These are phyloP conservation scores for Dicyrtomina minuta DNA, from an alignment of 2,888 invertebrate species.

Conservation along the genomic window DNA sequence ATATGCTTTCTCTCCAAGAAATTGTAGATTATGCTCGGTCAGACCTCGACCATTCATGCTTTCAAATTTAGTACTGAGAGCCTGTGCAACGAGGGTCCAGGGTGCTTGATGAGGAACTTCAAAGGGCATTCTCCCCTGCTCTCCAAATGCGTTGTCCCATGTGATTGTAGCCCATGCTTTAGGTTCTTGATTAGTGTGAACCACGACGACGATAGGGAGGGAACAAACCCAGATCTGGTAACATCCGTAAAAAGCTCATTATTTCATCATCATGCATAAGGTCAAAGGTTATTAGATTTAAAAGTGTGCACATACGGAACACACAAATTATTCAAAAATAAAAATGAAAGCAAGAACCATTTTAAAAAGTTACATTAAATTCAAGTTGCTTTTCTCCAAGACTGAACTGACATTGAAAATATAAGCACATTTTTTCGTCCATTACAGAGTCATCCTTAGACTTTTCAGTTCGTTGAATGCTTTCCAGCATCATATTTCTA, in stretches of 20 bases:
- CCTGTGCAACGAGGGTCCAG: conserved; percentile 86
- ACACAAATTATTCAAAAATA: neutral
- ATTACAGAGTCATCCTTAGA: conserved; percentile 78
- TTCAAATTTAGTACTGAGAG: conserved; percentile 86
- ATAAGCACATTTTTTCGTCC: conserved; percentile 92
- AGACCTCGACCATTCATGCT: conserved; percentile 83
- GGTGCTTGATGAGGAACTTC: conserved; percentile 88
- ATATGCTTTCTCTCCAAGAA: conserved; percentile 87
- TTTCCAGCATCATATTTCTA: no score
- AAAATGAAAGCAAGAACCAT: neutral
- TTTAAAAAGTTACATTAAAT: conserved; percentile 68
- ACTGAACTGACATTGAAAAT: conserved; percentile 90
- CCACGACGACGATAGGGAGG: conserved; percentile 95
- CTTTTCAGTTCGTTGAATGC: no score
- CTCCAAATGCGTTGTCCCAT: conserved; percentile 99
- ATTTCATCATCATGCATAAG: no score
- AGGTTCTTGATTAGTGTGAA: conserved; percentile 98
- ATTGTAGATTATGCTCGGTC: conserved; percentile 83
- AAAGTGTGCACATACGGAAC: no score
- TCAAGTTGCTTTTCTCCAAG: conserved; percentile 84
- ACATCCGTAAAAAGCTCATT: neutral
- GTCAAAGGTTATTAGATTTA: neutral
- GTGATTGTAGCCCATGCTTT: conserved; percentile 99
- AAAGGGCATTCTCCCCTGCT: conserved; percentile 87
- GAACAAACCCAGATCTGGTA: conserved; percentile 90